Evolutionary conservation across 2,113 vertebrate species (phyloP).

Genomic region (Toxostoma redivivum): DNA sequence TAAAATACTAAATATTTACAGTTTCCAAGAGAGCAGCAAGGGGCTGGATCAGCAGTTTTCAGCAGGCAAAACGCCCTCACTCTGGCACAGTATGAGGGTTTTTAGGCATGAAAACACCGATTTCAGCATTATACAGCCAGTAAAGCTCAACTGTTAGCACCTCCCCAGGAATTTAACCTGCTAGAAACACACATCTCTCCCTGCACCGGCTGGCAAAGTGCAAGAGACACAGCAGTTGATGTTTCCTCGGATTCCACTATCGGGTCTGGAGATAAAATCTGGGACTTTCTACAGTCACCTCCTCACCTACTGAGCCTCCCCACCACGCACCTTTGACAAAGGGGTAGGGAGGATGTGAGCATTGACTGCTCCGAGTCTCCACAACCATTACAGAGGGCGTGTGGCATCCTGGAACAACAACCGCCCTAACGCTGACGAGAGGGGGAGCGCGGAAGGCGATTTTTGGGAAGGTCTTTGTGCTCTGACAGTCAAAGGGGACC

Average conservation of each 20-base stretch:
- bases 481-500: neutral
- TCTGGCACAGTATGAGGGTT: neutral
- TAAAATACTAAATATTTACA: constrained; percentile 9
- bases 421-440: rapidly evolving
- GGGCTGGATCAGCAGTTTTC: neutral
- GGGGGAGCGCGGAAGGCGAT: neutral
- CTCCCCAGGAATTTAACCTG: neutral
- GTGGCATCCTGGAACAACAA: neutral
- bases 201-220: neutral
- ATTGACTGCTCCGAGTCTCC: neutral
- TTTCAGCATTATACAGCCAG: neutral
- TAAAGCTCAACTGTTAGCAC: neutral
- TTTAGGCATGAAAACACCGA: rapidly evolving
- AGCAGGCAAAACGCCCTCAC: neutral
- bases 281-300: neutral
- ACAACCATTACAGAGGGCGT: neutral
- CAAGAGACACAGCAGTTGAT: neutral
- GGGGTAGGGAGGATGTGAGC: rapidly evolving
- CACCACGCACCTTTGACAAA: rapidly evolving
- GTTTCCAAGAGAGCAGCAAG: neutral
- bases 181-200: neutral
- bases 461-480: neutral
- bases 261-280: neutral
- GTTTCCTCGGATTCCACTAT: neutral
- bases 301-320: neutral